phyloP scores from a whole-genome alignment of 2,113 vertebrate genomes.

The Tenrec ecaudatus region DNA sequence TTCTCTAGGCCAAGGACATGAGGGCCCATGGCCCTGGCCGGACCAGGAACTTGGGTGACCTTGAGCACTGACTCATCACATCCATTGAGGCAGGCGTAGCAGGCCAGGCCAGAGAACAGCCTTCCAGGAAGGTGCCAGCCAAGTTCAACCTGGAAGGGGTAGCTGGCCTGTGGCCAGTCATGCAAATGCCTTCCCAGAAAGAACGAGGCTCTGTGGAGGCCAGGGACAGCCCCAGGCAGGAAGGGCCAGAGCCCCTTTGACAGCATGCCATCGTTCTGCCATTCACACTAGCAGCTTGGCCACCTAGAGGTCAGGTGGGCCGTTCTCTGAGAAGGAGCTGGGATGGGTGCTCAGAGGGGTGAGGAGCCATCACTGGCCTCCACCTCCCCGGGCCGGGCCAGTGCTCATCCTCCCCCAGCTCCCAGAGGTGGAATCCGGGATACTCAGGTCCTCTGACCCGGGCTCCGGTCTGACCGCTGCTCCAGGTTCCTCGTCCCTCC shows the following conservation, averaged over 20 bases:
- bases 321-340: background rate
- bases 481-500: background rate
- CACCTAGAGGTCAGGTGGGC: background rate
- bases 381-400: too few species aligned
- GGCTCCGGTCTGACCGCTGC: background rate
- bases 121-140: constrained; percentile 21
- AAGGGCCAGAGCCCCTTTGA: background rate
- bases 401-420: background rate
- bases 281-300: background rate
- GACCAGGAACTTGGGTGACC: background rate
- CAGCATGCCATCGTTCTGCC: background rate
- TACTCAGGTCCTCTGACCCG: background rate
- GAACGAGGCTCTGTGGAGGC: background rate
- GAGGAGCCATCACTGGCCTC: background rate
- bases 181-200: constrained; percentile 65
- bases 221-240: background rate
- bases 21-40: background rate
- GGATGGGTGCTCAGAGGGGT: background rate
- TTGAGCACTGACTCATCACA: background rate
- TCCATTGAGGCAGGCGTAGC: background rate
- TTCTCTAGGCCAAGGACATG: background rate
- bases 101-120: background rate
- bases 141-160: background rate
- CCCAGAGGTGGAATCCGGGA: background rate
- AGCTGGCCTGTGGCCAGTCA: background rate